Conservation (phyloP, 2,888 invertebrate species). For the Melieria crassipennis region DNA sequence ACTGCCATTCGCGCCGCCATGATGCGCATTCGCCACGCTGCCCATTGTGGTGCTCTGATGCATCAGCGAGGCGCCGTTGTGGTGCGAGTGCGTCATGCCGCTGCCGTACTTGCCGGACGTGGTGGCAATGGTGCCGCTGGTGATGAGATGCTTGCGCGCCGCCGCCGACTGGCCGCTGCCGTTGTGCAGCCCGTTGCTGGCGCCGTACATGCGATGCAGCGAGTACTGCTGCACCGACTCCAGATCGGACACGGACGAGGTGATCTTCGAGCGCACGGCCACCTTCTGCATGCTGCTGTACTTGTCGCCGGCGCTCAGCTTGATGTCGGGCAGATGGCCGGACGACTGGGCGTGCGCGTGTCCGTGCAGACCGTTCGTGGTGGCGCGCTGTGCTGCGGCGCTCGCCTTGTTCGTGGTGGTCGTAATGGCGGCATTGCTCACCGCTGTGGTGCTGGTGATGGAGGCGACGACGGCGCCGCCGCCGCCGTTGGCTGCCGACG, state of each 20-base stretch:
- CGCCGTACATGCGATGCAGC: conserved; percentile 63
- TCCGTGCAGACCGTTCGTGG: conserved; percentile 28
- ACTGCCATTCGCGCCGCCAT: conserved; percentile 17
- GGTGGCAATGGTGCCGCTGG: conserved; percentile 50
- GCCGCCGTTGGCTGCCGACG: conserved; percentile 47
- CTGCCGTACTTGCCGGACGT: conserved; percentile 62
- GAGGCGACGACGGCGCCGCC: conserved; percentile 54
- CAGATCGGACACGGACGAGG: conserved; percentile 65
- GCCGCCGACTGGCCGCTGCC: conserved; percentile 55
- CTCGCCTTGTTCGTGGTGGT: conserved; percentile 50
- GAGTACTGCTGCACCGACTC: conserved; percentile 65
- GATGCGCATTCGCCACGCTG: conserved; percentile 17
- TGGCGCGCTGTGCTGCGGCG: conserved; percentile 33
- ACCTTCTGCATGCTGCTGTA: conserved; percentile 65
- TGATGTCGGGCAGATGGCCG: conserved; percentile 65
- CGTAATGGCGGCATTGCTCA: conserved; percentile 60
- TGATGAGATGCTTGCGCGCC: conserved; percentile 59
- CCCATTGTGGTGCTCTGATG: conserved; percentile 31
- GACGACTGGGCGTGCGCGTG: conserved; percentile 54
- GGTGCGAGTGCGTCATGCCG: conserved; percentile 52
- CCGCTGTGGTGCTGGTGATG: conserved; percentile 56
- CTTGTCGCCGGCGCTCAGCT: conserved; percentile 62
- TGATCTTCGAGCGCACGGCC: conserved; percentile 62
- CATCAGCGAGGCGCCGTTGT: conserved; percentile 39
- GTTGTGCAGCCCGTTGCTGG: conserved; percentile 46